Evolutionary conservation across 1,140 invertebrate species (phyloP).

Genomic region (Orius insidiosus): DNA sequence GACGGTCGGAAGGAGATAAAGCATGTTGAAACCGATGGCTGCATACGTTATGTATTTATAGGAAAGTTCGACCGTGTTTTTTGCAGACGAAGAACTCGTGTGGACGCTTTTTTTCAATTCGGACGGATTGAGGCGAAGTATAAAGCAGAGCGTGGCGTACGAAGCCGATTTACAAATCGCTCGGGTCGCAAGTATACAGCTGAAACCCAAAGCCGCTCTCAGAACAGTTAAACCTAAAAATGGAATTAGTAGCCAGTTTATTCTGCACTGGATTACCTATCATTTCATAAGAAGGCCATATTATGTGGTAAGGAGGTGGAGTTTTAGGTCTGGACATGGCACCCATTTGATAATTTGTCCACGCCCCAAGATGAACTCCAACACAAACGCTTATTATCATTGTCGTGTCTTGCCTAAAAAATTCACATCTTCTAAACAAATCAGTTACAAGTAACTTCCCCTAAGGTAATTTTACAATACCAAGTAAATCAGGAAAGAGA

Average conservation of each 20-base stretch:
- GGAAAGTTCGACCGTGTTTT: constrained; percentile 56
- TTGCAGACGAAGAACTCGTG: constrained; percentile 33
- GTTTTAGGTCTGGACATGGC: constrained; percentile 35
- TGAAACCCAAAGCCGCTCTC: constrained; percentile 54
- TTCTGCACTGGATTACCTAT: constrained; percentile 24
- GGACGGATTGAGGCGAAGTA: constrained; percentile 44
- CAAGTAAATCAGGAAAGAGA: too few relatives aligned
- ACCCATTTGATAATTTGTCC: constrained; percentile 65
- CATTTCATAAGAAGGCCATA: constrained; percentile 59
- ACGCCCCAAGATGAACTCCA: constrained; percentile 63
- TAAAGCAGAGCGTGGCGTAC: constrained; percentile 46
- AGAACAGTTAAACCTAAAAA: constrained; percentile 34
- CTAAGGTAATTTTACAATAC: too few relatives aligned
- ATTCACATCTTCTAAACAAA: too few relatives aligned
- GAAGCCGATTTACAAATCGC: constrained; percentile 48
- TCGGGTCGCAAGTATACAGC: constrained; percentile 45
- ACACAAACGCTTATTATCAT: constrained; percentile 62
- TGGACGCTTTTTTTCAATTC: constrained; percentile 40
- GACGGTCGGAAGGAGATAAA: constrained; percentile 58
- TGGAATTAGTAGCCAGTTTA: neutral
- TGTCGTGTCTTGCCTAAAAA: constrained; percentile 65
- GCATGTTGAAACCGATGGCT: constrained; percentile 54
- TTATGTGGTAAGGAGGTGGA: constrained; percentile 50
- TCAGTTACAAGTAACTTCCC: too few relatives aligned
- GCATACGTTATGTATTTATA: constrained; percentile 65